Conservation (phyloP, 2,797 vertebrate genomes). For the Semaprochilodus insignis region DNA sequence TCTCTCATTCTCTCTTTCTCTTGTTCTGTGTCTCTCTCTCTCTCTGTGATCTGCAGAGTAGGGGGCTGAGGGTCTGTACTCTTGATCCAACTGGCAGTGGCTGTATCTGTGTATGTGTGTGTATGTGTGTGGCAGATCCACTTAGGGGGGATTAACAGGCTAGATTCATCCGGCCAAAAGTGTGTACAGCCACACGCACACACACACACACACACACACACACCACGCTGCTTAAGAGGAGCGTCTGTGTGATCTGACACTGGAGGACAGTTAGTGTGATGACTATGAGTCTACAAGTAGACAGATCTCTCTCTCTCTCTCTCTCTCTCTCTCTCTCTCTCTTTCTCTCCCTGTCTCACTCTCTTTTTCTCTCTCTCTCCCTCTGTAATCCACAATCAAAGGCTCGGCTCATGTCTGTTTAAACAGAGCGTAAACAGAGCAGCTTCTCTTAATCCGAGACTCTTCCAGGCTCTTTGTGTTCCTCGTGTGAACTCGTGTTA, state of each 20-base stretch:
- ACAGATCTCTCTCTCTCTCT: background rate
- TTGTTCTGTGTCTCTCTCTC: background rate
- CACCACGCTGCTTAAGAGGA: background rate
- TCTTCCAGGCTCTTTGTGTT: background rate
- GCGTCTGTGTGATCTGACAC: background rate
- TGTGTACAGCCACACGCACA: background rate
- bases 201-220: constrained; percentile 8
- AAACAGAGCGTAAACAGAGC: background rate
- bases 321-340: background rate
- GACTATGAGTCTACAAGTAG: background rate
- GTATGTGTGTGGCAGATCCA: constrained; percentile 18
- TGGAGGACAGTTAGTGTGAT: background rate
- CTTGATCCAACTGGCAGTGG: constrained; percentile 11
- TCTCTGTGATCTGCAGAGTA: background rate
- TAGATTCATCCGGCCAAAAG: constrained; percentile 25
- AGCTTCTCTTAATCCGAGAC: background rate
- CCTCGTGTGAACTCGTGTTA: background rate
- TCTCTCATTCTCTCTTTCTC: constrained; percentile 16
- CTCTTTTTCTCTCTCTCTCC: constrained; percentile 3
- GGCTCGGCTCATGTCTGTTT: background rate
- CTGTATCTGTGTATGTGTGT: constrained; percentile 5
- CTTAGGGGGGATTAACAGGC: constrained; percentile 39
- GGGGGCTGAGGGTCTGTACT: constrained; percentile 3
- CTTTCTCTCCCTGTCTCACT: background rate
- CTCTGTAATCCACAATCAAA: constrained; percentile 6